Base-by-base conservation (phyloP, 2,888 invertebrate species). In the Aleiodes testaceus region DNA sequence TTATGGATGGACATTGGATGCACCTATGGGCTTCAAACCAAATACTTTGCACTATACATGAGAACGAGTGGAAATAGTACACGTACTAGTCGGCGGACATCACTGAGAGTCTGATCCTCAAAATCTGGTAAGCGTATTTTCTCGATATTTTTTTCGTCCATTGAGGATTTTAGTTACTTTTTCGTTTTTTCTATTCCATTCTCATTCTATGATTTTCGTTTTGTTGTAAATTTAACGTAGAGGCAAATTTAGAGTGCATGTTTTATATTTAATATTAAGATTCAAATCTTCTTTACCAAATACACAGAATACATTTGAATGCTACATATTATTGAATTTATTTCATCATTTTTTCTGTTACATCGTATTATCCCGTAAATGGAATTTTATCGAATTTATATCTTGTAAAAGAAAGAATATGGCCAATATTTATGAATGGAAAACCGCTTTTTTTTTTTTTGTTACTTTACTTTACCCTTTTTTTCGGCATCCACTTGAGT, bases 361-460 rank as follows among this genome's bases (percentile, higher is more conserved):
- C 36, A 36, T 36, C 36, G 36, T 36, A 36, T 36, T 36, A 36
- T 11, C 36, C 9, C 7, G 52, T 3, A 64, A 64, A 53, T 67
- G 52, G 45, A 26, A 66, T 59, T 44, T 49, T 67, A 66, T 49
- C 16, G 26, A 49, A 64, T 63, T 53, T 47, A 53, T 42, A 20
- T 76, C 71, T 74, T 63, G 65, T 59, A 20, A 11, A 26, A 50
- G 30, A n/a, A 22, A 65, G 73, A 75, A 81, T 70, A 82, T 82
- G 78, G 77, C 75, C 0, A 36, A 6, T 36, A 36, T 36, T 6
- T 36, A 9, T 36, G 36, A 36, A n/a, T n/a, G n/a, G n/a, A n/a
- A n/a, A n/a, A n/a, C n/a, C n/a, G n/a, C n/a, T n/a, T n/a, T 26
- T 26, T 22, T 26, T 26, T 12, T 45, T 45, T n/a, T n/a, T n/a